Evolutionary conservation across 2,113 vertebrate genomes (phyloP), one percentile per base, ranked within the genome.

Genomic region (Grus americana): DNA sequence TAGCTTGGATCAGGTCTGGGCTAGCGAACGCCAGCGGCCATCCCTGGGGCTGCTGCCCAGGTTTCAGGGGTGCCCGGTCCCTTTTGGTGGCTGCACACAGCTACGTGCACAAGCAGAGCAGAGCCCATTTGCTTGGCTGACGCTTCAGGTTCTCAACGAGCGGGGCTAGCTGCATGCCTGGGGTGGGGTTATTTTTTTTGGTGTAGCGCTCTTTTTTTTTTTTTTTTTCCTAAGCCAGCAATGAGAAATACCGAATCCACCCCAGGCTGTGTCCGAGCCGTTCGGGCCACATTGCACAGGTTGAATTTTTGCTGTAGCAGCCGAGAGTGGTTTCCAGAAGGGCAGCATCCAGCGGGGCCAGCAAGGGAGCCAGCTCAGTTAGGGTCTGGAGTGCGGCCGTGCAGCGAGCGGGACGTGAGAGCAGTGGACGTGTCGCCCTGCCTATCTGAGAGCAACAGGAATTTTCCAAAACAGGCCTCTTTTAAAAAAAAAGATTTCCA

Each of bases 381-480:
- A 12, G 67, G 21, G 58, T 21, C 29, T 10, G 2, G 71, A 70
- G 50, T 2, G 19, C 1, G 2, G 73, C 84, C 4, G 0, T 38
- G 61, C 62, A 47, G 71, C 2, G 1, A 38, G 67, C 2, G 7
- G 73, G 82, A 40, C 8, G 6, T 11, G 72, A 58, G 38, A 71
- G 72, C 88, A 79, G 89, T 26, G 79, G 81, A 63, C 1, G 1
- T 46, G 49, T 72, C 9, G 2, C 76, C 63, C 72, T 90, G 68
- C 86, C 65, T 79, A 29, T 34, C 93, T 0, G 24, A 92, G 30
- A 88, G 89, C 89, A 75, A 70, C 63, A 44, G 76, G 93, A 78
- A 75, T 87, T 90, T 95, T 96, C 76, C 84, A 81, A 89, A 84
- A 63, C 34, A 89, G 73, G 86, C 92, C 78, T 95, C 85, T 70